phyloP scores from a whole-genome alignment of 2,113 vertebrate genomes.

The Dolichotis patagonum region DNA sequence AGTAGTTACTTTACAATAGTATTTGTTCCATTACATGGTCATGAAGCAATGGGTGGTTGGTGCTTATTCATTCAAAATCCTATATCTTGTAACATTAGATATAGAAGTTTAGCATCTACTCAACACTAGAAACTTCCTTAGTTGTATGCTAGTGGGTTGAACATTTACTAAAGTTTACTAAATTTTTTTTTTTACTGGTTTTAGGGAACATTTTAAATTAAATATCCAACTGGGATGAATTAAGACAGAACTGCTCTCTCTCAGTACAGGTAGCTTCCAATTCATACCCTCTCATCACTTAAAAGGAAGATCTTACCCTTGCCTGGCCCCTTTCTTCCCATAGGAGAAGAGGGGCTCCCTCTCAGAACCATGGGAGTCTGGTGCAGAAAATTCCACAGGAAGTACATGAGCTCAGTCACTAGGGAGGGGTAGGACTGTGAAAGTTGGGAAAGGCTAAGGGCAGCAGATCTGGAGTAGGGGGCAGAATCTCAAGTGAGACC shows the following conservation, averaged over 20 bases:
- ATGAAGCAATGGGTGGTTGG: background rate
- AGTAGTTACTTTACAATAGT: background rate
- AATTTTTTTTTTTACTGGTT: background rate
- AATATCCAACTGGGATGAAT: constrained; percentile 22
- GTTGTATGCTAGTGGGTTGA: background rate
- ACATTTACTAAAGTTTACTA: background rate
- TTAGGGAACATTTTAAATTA: constrained; percentile 39
- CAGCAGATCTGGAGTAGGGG: background rate
- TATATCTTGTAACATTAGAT: background rate
- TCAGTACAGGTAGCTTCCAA: background rate
- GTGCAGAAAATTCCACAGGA: constrained; percentile 19
- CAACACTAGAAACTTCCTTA: background rate
- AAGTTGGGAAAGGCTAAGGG: constrained; percentile 21
- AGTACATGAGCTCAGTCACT: background rate
- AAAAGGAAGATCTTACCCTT: background rate
- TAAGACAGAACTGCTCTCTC: background rate
- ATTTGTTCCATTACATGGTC: background rate
- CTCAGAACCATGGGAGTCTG: background rate
- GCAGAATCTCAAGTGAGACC: constrained; percentile 42
- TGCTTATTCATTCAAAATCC: background rate
- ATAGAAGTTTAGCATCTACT: constrained; percentile 22
- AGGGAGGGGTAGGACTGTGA: background rate
- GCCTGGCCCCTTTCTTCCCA: background rate
- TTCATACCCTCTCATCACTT: background rate
- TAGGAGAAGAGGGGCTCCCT: background rate